phyloP scores from a whole-genome alignment of 2,888 invertebrate species.

The Yponomeuta sedellus region DNA sequence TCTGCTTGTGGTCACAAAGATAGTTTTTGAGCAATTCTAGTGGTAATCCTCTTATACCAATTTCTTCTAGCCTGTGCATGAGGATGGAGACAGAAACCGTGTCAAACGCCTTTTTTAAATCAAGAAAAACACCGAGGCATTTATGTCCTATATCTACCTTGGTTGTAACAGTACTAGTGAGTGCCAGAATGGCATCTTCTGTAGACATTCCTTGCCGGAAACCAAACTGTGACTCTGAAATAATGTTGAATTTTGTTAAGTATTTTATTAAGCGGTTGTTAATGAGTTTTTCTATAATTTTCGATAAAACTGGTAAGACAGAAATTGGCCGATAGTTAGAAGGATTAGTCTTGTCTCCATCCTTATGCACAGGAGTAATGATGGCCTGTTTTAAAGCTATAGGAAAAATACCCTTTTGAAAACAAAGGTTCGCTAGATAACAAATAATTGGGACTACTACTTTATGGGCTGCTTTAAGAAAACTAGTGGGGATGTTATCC shows the following conservation, averaged over 20 bases:
- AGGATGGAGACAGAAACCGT: background rate
- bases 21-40: background rate
- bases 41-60: conserved; percentile 1
- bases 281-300: conserved; percentile 9
- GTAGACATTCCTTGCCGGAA: conserved; percentile 1
- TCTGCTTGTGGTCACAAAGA: background rate
- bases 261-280: background rate
- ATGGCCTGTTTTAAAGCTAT: background rate
- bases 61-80: background rate
- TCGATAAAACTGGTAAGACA: conserved; percentile 3
- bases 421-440: background rate
- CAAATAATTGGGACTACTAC: background rate
- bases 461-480: background rate
- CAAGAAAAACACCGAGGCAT: background rate
- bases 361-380: background rate
- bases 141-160: background rate
- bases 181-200: background rate
- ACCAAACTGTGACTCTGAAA: conserved; percentile 1
- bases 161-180: background rate
- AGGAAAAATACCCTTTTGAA: conserved; percentile 4
- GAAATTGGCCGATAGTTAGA: conserved; percentile 5
- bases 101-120: conserved; percentile 8
- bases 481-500: background rate
- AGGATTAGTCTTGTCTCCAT: background rate
- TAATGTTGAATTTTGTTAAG: background rate